A percentile compares a stretch with the other conserved stretches of the same genome.
These are phyloP conservation scores for Channa striata DNA, from an alignment of 2,797 vertebrate species.

Conservation along the genomic window DNA sequence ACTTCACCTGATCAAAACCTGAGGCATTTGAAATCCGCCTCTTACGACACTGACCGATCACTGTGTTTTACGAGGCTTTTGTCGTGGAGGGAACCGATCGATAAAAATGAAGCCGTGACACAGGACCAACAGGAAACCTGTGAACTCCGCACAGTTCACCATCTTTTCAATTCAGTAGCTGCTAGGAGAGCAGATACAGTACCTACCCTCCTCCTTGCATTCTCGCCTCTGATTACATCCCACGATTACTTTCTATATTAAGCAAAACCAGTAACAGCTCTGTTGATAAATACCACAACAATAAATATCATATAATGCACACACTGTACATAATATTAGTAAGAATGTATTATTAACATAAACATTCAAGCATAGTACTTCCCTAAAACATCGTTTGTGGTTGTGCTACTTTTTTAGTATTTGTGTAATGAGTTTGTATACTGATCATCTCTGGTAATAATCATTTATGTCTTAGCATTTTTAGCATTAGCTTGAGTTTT, in stretches of 20 bases:
- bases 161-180: conserved; percentile 23
- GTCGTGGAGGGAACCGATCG: conserved; percentile 4
- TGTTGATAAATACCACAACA: no score
- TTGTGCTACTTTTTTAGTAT: no score
- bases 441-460: no score
- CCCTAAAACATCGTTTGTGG: no score
- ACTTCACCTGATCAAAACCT: neutral
- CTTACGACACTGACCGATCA: neutral
- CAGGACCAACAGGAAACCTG: conserved; percentile 17
- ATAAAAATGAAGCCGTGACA: conserved; percentile 12
- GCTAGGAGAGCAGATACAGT: conserved; percentile 6
- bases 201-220: conserved; percentile 18
- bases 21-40: conserved; percentile 1
- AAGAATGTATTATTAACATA: no score
- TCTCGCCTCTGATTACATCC: conserved; percentile 27
- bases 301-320: no score
- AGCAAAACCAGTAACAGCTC: neutral
- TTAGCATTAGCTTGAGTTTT: no score
- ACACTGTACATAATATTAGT: no score
- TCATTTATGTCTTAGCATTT: no score
- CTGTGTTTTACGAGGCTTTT: neutral
- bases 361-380: no score
- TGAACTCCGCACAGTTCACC: conserved; percentile 8
- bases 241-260: conserved; percentile 5
- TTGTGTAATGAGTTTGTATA: no score